A percentile compares a stretch with the other conserved stretches of the same genome.
phyloP scores from a whole-genome alignment of 2,113 vertebrate genomes.

The human region GRCh38 chr12:111450501-111451000 shows the following conservation, averaged over 20 bases:
- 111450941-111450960: background rate
- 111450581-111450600: background rate
- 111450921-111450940: background rate
- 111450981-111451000: background rate
- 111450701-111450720: background rate
- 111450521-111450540: background rate
- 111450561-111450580: background rate
- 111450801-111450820: background rate
- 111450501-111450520: background rate
- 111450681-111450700: background rate
- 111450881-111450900: background rate
- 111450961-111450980: background rate
- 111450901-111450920: background rate
- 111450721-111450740: background rate
- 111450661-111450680: background rate
- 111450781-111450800: conserved; percentile 1
- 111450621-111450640: background rate
- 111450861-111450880: background rate
- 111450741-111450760: background rate
- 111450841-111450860: background rate
- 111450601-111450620: background rate
- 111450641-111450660: background rate
- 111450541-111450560: background rate
- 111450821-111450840: background rate
- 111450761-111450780: conserved; percentile 17